Evolutionary conservation across 2,113 vertebrate species (phyloP).

Genomic region (Coregonus clupeaformis): DNA sequence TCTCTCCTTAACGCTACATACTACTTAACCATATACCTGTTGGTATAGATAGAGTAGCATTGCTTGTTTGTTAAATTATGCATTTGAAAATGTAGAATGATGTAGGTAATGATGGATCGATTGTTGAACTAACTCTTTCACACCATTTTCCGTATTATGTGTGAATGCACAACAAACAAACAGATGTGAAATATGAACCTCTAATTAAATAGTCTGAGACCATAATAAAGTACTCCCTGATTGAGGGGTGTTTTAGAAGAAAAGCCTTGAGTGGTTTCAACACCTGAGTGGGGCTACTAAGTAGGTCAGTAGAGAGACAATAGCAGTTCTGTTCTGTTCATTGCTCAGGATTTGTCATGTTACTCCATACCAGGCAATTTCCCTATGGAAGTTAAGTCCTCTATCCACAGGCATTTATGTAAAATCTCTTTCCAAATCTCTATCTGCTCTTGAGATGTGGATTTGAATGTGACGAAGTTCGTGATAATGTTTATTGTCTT

Average conservation of each 20-base stretch:
- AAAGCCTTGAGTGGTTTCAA: constrained; percentile 34
- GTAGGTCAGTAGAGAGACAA: constrained; percentile 36
- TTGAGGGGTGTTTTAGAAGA: constrained; percentile 25
- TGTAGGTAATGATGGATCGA: background rate
- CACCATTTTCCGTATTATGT: background rate
- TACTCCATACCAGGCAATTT: background rate
- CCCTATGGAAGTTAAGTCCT: constrained; percentile 7
- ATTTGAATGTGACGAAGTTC: constrained; percentile 28
- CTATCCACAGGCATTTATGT: background rate
- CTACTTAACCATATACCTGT: background rate
- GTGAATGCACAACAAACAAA: background rate
- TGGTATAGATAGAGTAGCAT: background rate
- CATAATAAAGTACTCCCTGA: constrained; percentile 36
- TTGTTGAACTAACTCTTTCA: background rate
- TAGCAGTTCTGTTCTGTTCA: constrained; percentile 47
- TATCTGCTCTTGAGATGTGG: constrained; percentile 16
- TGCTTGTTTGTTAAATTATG: background rate
- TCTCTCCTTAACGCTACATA: background rate
- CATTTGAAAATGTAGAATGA: background rate
- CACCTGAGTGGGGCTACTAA: constrained; percentile 34
- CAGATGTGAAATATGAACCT: background rate
- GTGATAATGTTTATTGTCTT: constrained; percentile 32
- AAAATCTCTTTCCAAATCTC: constrained; percentile 7
- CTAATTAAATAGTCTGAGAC: too few relatives aligned
- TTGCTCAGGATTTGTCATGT: constrained; percentile 17